Evolutionary conservation across 1,140 invertebrate species (phyloP).

Genomic region (Hormaphis cornu): DNA sequence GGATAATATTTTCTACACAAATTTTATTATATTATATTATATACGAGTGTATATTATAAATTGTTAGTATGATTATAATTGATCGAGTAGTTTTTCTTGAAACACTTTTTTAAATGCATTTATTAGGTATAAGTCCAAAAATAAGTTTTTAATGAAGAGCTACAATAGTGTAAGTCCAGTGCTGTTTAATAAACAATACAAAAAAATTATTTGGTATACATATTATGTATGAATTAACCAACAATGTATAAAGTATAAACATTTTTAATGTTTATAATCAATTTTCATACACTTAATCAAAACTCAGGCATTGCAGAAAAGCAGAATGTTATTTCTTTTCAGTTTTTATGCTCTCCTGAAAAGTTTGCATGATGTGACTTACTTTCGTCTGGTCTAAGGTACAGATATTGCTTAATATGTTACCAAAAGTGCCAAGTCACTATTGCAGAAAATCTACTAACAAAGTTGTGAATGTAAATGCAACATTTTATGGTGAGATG

Average conservation of each 20-base stretch:
- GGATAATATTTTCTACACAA: no score
- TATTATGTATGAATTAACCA: neutral
- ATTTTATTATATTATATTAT: no score
- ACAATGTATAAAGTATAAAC: neutral
- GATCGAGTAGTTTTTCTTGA: no score
- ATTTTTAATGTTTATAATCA: no score
- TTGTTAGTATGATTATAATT: no score
- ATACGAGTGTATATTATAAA: no score
- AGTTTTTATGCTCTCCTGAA: slow-evolving; percentile 24
- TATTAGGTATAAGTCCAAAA: neutral
- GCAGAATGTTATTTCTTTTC: neutral
- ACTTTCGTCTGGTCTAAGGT: no score
- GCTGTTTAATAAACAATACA: neutral
- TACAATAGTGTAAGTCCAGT: neutral
- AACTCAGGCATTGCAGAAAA: no score
- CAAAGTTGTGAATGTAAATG: neutral
- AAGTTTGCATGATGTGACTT: slow-evolving; percentile 30
- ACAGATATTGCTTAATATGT: no score
- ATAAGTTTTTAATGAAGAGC: neutral
- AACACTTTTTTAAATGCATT: no score
- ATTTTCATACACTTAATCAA: no score
- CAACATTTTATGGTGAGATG: neutral
- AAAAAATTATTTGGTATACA: neutral
- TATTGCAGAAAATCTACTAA: neutral
- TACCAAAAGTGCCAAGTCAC: slow-evolving; percentile 35